phyloP scores from a whole-genome alignment of 2,888 invertebrate species.

The Philonicus albiceps region DNA sequence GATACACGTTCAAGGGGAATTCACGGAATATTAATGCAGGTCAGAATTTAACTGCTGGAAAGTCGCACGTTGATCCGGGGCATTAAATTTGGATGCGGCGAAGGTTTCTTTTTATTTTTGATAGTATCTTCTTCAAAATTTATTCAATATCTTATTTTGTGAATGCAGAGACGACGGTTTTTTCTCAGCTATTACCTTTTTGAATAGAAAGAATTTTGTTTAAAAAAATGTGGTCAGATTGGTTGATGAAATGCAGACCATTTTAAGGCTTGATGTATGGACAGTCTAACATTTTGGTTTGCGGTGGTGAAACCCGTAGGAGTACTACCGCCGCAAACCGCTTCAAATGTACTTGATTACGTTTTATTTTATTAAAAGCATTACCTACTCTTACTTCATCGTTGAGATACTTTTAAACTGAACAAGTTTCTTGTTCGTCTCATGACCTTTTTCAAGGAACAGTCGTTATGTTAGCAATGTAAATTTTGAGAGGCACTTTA shows the following conservation, averaged over 20 bases:
- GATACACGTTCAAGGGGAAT: background rate
- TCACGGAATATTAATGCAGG: conserved; percentile 24
- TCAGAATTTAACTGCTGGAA: conserved; percentile 10
- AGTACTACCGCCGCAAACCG: background rate
- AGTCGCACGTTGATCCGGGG: background rate
- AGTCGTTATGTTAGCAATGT: background rate
- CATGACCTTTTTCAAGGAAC: background rate
- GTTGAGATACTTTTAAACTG: background rate
- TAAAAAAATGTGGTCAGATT: background rate
- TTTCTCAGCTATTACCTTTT: background rate
- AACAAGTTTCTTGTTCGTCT: background rate
- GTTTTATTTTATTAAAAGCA: background rate
- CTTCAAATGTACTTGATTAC: background rate
- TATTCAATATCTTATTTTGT: background rate
- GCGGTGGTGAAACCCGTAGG: background rate
- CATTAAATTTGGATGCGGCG: background rate
- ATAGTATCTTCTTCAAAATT: background rate
- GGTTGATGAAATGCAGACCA: background rate
- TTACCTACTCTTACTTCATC: background rate
- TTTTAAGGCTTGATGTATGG: background rate
- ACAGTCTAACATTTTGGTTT: background rate
- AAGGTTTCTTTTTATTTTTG: background rate
- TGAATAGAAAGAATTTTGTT: background rate
- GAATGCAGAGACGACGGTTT: background rate
- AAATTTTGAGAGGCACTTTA: background rate